A percentile compares a stretch with the other conserved stretches of the same genome.
Conservation (phyloP, 2,113 vertebrate genomes). For the Notarius quadriscutis region DNA sequence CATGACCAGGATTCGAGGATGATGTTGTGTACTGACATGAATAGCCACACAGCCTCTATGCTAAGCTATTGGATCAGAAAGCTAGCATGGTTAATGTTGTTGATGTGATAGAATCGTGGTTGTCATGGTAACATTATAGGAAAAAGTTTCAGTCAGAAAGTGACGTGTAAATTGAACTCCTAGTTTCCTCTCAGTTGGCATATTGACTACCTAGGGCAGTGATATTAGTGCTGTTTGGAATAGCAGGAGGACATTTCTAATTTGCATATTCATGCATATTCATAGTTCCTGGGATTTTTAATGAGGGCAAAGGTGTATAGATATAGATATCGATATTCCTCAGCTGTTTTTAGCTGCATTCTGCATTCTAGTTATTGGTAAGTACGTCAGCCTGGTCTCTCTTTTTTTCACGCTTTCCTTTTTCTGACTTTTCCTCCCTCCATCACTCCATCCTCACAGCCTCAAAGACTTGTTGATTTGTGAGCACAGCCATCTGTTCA, state of each 20-base stretch:
- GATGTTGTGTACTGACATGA: neutral
- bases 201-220: neutral
- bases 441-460: conserved; percentile 38
- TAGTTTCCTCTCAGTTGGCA: neutral
- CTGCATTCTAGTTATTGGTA: neutral
- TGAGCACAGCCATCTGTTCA: conserved; percentile 75
- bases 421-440: conserved; percentile 56
- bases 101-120: neutral
- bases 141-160: neutral
- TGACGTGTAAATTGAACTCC: neutral
- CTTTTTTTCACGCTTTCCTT: conserved; percentile 43
- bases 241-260: neutral
- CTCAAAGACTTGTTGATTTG: conserved; percentile 68
- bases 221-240: neutral
- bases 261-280: conserved; percentile 16
- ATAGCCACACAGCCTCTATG: neutral
- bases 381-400: conserved; percentile 24
- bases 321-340: neutral
- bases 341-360: neutral
- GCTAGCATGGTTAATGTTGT: neutral
- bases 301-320: neutral
- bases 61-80: neutral
- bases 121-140: neutral
- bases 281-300: neutral
- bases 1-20: neutral